phyloP scores from a whole-genome alignment of 2,888 invertebrate species.

The Noctua fimbriata region DNA sequence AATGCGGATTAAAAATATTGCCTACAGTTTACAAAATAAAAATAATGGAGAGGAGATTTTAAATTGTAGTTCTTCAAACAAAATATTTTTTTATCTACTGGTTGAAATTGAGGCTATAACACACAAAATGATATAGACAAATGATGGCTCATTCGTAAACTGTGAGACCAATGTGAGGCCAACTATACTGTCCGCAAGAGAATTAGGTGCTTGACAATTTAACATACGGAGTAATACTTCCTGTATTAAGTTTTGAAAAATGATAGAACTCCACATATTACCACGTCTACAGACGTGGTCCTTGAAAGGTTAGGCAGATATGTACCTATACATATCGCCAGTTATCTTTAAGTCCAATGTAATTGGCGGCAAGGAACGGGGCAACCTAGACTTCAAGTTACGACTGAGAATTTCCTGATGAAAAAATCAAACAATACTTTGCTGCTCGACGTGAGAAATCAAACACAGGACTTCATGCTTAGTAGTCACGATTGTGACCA shows the following conservation, averaged over 20 bases:
- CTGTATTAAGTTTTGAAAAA: not conserved
- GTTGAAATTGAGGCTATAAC: not conserved
- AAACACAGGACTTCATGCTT: too few relatives aligned
- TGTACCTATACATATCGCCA: not conserved
- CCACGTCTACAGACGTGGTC: too few relatives aligned
- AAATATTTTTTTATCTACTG: not conserved
- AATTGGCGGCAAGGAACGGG: not conserved
- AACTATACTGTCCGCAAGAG: conserved; percentile 21
- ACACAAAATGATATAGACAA: conserved; percentile 29
- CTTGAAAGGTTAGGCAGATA: not conserved
- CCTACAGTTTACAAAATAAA: not conserved
- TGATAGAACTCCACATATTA: not conserved
- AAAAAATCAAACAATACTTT: too few relatives aligned
- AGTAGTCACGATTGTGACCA: too few relatives aligned
- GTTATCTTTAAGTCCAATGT: not conserved
- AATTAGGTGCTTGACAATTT: conserved; percentile 12
- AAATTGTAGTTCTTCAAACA: not conserved
- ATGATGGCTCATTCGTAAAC: conserved; percentile 28
- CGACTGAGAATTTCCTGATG: too few relatives aligned
- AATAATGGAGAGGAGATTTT: not conserved
- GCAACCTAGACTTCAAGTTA: too few relatives aligned
- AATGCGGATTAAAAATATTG: not conserved
- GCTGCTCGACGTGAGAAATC: too few relatives aligned
- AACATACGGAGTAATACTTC: not conserved
- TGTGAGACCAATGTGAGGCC: conserved; percentile 26